Evolutionary conservation across 2,888 invertebrate genomes (phyloP), one percentile per base, ranked within the genome.

Genomic region (Steromphala cineraria): DNA sequence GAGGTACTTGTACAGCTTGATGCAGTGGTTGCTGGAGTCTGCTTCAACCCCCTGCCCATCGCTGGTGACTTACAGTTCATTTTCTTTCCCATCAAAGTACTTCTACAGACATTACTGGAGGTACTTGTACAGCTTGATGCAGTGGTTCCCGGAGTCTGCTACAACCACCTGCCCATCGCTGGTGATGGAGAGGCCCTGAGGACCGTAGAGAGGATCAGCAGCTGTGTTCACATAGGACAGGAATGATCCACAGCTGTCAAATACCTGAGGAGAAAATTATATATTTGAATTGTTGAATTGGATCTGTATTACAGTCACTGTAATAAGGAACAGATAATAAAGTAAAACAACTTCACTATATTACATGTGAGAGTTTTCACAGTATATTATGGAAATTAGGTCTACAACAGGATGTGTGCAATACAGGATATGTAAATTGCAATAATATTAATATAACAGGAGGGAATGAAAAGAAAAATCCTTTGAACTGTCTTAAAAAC

Each of bases 101-200:
- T 21, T 56, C 19, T 56, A 24, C 7, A 56, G 75, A 2, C 53
- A 15, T 46, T 46, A 92, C 84, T 91, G 92, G 0, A 92, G 90
- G 86, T 94, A 94, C 85, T 93, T 94, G 88, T 94, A 95, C 75
- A 94, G 91, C 88, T 95, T 95, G 85, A 94, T 92, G 88, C 94
- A 95, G 88, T 95, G 94, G 88, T 94, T 95, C 56, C 95, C 95
- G 2, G 94, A 94, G 89, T 95, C 94, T 0, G 94, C 94, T 10
- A 95, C 94, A 24, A 94, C 93, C 19, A 94, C 93, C 80, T 93
- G 92, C 2, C 94, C 94, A 77, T 94, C 94, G 3, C 91, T 86
- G 13, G 94, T 94, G 56, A 94, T 90, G 5, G 94, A 91, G 74
- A 95, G 89, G 13, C 94, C 94, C 88, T 95, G 95, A 3, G 95